Base-by-base conservation (phyloP, 2,797 vertebrate genomes). In the Heterohyrax brucei region DNA sequence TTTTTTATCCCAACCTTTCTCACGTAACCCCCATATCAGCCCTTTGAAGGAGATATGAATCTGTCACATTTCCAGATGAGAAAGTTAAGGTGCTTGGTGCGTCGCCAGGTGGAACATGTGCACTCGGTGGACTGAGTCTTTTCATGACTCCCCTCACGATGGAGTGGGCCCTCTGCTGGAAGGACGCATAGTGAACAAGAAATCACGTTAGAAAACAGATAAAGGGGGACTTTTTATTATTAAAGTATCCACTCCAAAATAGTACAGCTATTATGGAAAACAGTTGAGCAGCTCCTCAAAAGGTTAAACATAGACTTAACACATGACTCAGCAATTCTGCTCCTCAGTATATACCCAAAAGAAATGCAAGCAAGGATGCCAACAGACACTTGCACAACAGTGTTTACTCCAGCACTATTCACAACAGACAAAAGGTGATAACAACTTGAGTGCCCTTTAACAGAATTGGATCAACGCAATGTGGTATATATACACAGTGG, bases 191-290 rank as follows among this genome's bases (percentile, higher is more conserved):
- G 68, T 44, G n/a, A 62, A 84, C 81, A n/a, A 94, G 85, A 93
- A 86, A 33, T 53, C 13, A 33, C 56, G 28, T 87, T 81, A 89
- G 10, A 87, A 89, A 87, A 76, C 68, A 95, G n/a, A 81, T 77
- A 39, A 48, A 50, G 91, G 78, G 53, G 18, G 68, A 12, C 19
- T 83, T 82, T 87, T 89, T 94, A 66, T 81, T 21, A 18, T 16
- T 50, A 70, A 85, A 72, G 48, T 12, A 19, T 33, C 44, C 44
- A 73, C 33, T 33, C 2, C 44, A 39, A n/a, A 44, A 73, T 73
- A 19, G 33, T 44, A 44, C 8, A 9, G 7, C 68, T 1, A 9
- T 4, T 73, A 33, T 73, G 33, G 70, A 73, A 44, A 73, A 73
- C 70, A 73, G 33, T 7, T 8, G 39, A 21, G 33, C 33, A 39